phyloP scores from a whole-genome alignment of 2,888 invertebrate species.

The Sarcophaga carnaria region DNA sequence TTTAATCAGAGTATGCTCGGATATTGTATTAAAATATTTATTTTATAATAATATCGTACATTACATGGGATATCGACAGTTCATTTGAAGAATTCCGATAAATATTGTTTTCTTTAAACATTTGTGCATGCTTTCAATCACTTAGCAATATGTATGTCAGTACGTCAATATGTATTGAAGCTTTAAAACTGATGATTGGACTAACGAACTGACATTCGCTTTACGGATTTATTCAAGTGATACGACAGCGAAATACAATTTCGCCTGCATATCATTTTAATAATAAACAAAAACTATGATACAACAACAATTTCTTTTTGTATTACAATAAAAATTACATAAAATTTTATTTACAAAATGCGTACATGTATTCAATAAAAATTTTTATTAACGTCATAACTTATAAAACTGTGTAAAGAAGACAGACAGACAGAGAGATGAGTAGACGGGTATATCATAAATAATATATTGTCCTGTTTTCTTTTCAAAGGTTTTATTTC shows the following conservation, averaged over 20 bases:
- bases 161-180: not conserved
- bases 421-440: not conserved
- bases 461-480: not conserved
- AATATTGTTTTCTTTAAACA: too few relatives aligned
- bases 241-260: not conserved
- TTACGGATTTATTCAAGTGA: conserved; percentile 4
- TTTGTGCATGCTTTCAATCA: not conserved
- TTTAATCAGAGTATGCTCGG: not conserved
- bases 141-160: not conserved
- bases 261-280: too few relatives aligned
- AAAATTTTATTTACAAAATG: too few relatives aligned
- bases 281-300: too few relatives aligned
- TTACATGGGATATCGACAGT: too few relatives aligned
- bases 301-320: not conserved
- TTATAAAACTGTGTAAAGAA: too few relatives aligned
- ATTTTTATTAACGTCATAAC: conserved; percentile 13
- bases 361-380: not conserved
- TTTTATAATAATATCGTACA: too few relatives aligned
- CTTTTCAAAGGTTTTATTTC: too few relatives aligned
- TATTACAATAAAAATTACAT: not conserved
- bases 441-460: too few relatives aligned
- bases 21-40: not conserved
- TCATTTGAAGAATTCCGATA: too few relatives aligned
- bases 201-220: conserved; percentile 15
- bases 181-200: conserved; percentile 12